Evolutionary conservation across 2,113 vertebrate species (phyloP).

Genomic region (Hymenochirus boettgeri): DNA sequence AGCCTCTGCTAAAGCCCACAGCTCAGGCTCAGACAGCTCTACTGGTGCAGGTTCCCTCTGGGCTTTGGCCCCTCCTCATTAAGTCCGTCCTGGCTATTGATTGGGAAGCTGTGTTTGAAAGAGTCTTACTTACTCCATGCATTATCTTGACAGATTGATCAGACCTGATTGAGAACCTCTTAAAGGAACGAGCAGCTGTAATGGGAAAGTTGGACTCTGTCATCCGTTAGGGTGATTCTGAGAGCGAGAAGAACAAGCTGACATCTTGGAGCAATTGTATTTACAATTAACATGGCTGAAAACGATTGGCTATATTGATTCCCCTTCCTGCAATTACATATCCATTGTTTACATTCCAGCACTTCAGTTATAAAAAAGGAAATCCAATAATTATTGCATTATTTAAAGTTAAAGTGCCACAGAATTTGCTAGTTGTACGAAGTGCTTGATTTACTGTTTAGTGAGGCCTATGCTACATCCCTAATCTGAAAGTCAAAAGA

Average conservation of each 20-base stretch:
- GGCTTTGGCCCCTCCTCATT: conserved; percentile 87
- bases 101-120: conserved; percentile 82
- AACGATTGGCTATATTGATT: conserved; percentile 99
- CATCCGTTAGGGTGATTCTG: conserved; percentile 83
- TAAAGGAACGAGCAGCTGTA: conserved; percentile 91
- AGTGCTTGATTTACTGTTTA: conserved; percentile 74
- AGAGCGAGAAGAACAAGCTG: conserved; percentile 78
- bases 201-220: conserved; percentile 87
- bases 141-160: conserved; percentile 98
- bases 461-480: conserved; percentile 71
- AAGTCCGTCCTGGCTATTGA: conserved; percentile 88
- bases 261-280: conserved; percentile 86
- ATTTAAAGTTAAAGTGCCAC: conserved; percentile 98
- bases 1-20: conserved; percentile 43
- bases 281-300: conserved; percentile 97
- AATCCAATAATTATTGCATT: conserved; percentile 99
- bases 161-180: conserved; percentile 97
- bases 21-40: conserved; percentile 61
- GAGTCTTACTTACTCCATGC: conserved; percentile 92
- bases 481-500: conserved; percentile 67
- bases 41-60: conserved; percentile 74
- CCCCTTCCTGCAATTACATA: conserved; percentile 97
- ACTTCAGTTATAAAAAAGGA: conserved; percentile 97
- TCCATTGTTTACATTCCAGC: conserved; percentile 99
- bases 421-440: conserved; percentile 81